These are phyloP conservation scores for Polyommatus icarus DNA, from an alignment of 2,888 invertebrate species.

Conservation along the genomic window DNA sequence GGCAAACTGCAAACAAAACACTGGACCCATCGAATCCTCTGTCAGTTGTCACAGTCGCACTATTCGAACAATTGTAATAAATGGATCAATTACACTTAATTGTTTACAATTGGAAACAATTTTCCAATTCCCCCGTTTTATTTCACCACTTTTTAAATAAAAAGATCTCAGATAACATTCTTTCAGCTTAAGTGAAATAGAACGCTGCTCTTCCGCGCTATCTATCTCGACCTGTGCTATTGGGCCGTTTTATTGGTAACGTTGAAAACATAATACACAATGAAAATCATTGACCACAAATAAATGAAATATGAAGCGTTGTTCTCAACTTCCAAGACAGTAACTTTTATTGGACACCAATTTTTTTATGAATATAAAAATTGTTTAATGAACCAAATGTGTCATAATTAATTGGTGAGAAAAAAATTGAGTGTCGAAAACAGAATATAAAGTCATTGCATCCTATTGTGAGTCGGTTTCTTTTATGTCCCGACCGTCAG, in stretches of 20 bases:
- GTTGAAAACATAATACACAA: not conserved
- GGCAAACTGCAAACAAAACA: not conserved
- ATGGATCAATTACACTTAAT: slow-evolving; percentile 46
- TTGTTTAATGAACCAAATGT: slow-evolving; percentile 25
- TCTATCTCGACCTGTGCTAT: not conserved
- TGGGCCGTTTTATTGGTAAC: too few species aligned
- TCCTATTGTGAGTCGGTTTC: slow-evolving; percentile 31
- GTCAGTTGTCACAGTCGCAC: slow-evolving; percentile 11
- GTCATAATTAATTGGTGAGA: slow-evolving; percentile 31
- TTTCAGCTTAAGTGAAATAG: slow-evolving; percentile 7
- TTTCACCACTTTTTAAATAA: slow-evolving; percentile 39
- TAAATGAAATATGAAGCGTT: not conserved
- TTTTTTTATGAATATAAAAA: not conserved
- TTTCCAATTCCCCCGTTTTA: slow-evolving; percentile 51
- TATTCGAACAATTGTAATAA: slow-evolving; percentile 23
- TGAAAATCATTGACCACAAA: not conserved
- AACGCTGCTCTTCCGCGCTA: not conserved
- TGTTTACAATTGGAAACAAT: slow-evolving; percentile 54
- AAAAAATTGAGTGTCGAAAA: slow-evolving; percentile 29
- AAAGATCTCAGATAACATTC: slow-evolving; percentile 27
- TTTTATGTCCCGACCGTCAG: slow-evolving; percentile 42
- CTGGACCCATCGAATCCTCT: not conserved
- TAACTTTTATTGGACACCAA: not conserved
- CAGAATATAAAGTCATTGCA: slow-evolving; percentile 29
- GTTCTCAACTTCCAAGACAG: not conserved